These are phyloP conservation scores for Pterocles burchelli DNA, from an alignment of 2,113 vertebrate species.

Conservation along the genomic window DNA sequence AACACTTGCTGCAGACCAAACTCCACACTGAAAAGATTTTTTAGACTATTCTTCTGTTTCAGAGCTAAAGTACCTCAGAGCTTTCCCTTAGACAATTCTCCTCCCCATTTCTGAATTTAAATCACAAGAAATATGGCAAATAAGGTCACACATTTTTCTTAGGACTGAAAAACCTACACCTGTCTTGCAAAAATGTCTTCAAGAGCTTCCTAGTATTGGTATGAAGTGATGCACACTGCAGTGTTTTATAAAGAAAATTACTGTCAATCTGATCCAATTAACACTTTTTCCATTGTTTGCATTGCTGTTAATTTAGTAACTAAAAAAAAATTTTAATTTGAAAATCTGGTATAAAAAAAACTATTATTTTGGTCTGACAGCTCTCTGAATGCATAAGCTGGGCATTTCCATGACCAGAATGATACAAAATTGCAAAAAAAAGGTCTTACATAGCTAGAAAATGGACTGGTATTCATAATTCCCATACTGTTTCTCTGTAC, in stretches of 20 bases:
- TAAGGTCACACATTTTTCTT: not conserved
- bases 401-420: not conserved
- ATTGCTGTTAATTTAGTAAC: not conserved
- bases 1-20: not conserved
- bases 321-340: not conserved
- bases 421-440: not conserved
- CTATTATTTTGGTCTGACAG: not conserved
- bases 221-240: not conserved
- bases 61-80: not conserved
- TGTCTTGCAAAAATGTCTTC: not conserved
- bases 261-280: not conserved
- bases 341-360: not conserved
- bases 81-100: not conserved
- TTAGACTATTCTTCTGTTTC: not conserved
- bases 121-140: not conserved
- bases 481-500: not conserved
- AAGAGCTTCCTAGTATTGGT: not conserved
- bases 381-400: not conserved
- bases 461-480: not conserved
- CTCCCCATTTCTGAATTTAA: not conserved
- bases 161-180: not conserved
- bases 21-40: not conserved
- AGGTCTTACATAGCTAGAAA: not conserved
- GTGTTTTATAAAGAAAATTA: not conserved
- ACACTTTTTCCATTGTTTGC: not conserved